These are phyloP conservation scores for Lithophane ornitopus DNA, from an alignment of 2,888 invertebrate genomes.

Conservation along the genomic window DNA sequence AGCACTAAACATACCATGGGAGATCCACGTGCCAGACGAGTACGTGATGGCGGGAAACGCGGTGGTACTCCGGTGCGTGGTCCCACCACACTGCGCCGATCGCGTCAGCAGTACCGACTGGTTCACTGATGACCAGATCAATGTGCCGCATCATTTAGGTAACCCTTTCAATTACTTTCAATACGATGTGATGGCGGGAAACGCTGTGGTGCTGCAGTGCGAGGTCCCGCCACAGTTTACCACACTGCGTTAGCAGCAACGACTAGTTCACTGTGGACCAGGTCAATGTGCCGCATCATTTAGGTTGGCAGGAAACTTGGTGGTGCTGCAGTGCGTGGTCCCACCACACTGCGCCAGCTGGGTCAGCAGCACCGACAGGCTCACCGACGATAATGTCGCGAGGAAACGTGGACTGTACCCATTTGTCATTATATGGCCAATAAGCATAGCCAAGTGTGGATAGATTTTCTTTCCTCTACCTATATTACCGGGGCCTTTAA, in stretches of 20 bases:
- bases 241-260: slow-evolving; percentile 91
- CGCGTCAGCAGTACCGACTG: slow-evolving; percentile 97
- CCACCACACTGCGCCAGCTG: slow-evolving; percentile 97
- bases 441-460: not conserved
- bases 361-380: slow-evolving; percentile 97
- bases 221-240: slow-evolving; percentile 96
- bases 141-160: slow-evolving; percentile 90
- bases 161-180: slow-evolving; percentile 29
- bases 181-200: slow-evolving; percentile 94
- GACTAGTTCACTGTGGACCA: slow-evolving; percentile 97
- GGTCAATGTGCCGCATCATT: slow-evolving; percentile 92
- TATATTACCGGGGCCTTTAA: not conserved
- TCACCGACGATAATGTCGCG: slow-evolving; percentile 92
- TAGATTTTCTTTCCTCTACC: not conserved
- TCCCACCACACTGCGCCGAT: slow-evolving; percentile 96
- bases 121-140: slow-evolving; percentile 95
- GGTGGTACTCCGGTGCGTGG: slow-evolving; percentile 96
- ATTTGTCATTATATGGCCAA: not conserved
- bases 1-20: slow-evolving; percentile 96
- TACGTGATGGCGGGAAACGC: slow-evolving; percentile 98
- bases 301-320: slow-evolving; percentile 96
- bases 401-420: not conserved
- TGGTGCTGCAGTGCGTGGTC: slow-evolving; percentile 96
- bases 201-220: slow-evolving; percentile 97
- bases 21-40: slow-evolving; percentile 97